Evolutionary conservation across 1,140 invertebrate genomes (phyloP).

Genomic region (Venturia canescens): DNA sequence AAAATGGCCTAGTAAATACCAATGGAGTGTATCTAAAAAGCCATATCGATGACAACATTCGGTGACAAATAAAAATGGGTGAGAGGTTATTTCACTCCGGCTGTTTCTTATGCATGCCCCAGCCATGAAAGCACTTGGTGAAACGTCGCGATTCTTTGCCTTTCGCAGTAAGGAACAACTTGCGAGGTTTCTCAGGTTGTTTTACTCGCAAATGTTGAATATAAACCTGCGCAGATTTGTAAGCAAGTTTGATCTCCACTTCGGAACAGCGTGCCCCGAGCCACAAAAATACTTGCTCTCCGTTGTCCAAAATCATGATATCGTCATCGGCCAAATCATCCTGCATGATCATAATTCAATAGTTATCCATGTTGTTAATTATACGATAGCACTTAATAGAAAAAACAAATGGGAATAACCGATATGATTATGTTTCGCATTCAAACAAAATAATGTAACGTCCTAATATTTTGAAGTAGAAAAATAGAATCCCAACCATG

Average conservation of each 20-base stretch:
- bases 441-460: no score
- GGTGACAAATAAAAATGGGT: not conserved
- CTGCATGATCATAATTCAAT: conserved; percentile 73
- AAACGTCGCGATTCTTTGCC: conserved; percentile 97
- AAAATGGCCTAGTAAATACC: no score
- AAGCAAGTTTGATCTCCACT: conserved; percentile 99
- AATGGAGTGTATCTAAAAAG: no score
- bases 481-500: no score
- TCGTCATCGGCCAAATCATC: conserved; percentile 99
- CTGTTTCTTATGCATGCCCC: conserved; percentile 87
- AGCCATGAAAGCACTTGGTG: conserved; percentile 99
- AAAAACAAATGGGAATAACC: no score
- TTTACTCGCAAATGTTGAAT: conserved; percentile 98
- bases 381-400: conserved; percentile 1
- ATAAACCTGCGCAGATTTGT: conserved; percentile 99
- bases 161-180: conserved; percentile 97
- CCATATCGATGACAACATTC: not conserved
- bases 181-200: conserved; percentile 93
- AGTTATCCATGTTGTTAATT: conserved; percentile 41
- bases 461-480: no score
- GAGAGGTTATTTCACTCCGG: conserved; percentile 78
- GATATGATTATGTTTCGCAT: no score
- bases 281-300: conserved; percentile 98
- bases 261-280: conserved; percentile 96
- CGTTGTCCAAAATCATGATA: conserved; percentile 99